phyloP scores from a whole-genome alignment of 1,140 invertebrate genomes.

The Pogonognathellus flavescens region DNA sequence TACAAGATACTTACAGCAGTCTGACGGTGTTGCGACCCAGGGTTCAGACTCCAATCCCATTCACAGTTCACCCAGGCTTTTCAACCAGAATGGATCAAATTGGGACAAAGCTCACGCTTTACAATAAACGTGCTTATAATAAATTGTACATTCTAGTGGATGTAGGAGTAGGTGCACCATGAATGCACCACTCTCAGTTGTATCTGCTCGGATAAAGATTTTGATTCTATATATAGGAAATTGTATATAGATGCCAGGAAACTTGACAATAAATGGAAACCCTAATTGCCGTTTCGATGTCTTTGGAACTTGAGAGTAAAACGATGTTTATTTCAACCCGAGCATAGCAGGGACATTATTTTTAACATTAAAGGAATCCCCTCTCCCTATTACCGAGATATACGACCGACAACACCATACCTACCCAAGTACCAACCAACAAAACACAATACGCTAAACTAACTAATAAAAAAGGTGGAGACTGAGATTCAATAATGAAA shows the following conservation, averaged over 20 bases:
- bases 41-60: conserved; percentile 1
- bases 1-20: not conserved
- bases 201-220: no score
- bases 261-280: conserved; percentile 30
- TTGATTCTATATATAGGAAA: no score
- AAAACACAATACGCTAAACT: conserved; percentile 4
- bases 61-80: conserved; percentile 15
- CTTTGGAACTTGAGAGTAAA: conserved; percentile 60
- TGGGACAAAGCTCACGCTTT: conserved; percentile 27
- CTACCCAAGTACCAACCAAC: not conserved
- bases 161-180: not conserved
- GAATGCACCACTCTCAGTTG: not conserved
- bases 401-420: not conserved
- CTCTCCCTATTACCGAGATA: not conserved
- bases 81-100: not conserved
- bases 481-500: conserved; percentile 22
- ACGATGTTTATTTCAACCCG: conserved; percentile 56
- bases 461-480: conserved; percentile 18
- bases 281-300: conserved; percentile 33
- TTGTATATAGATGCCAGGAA: not conserved
- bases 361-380: conserved; percentile 40
- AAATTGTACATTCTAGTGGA: not conserved
- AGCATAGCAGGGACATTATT: conserved; percentile 51
- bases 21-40: not conserved
- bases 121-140: not conserved